A percentile compares a stretch with the other conserved stretches of the same genome.
These are phyloP conservation scores for Drosophila novamexicana DNA, from an alignment of 1,140 invertebrate genomes.

Conservation along the genomic window DNA sequence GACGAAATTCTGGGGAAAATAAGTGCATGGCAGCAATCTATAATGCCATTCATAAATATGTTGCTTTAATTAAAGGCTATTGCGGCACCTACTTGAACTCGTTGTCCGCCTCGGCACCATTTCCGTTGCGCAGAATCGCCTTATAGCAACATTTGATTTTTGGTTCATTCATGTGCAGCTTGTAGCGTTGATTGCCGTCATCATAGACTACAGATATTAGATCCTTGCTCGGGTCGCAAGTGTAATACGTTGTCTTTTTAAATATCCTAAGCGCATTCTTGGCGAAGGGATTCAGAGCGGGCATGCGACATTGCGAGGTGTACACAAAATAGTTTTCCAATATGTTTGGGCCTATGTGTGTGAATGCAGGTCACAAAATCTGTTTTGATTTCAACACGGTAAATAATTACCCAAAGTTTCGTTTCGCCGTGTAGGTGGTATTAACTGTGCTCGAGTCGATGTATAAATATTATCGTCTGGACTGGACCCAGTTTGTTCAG, in stretches of 20 bases:
- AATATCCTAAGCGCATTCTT: slow-evolving; percentile 87
- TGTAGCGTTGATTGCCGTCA: slow-evolving; percentile 27
- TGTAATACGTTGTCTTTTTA: slow-evolving; percentile 85
- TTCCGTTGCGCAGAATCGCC: slow-evolving; percentile 82
- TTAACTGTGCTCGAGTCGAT: not conserved
- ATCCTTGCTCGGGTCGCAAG: slow-evolving; percentile 85
- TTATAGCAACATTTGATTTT: slow-evolving; percentile 86
- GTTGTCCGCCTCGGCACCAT: slow-evolving; percentile 76
- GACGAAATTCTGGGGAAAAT: slow-evolving; percentile 57
- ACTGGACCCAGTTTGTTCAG: not conserved
- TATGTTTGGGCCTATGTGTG: slow-evolving; percentile 3
- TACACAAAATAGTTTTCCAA: slow-evolving; percentile 59
- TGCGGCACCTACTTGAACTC: slow-evolving; percentile 84
- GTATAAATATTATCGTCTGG: not conserved
- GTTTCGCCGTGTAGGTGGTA: not conserved
- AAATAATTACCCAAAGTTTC: slow-evolving; percentile 8
- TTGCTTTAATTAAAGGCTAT: not conserved
- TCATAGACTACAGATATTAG: slow-evolving; percentile 84
- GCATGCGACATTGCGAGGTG: slow-evolving; percentile 86
- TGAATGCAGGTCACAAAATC: not conserved
- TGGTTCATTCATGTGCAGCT: slow-evolving; percentile 63
- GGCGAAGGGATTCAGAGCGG: slow-evolving; percentile 88
- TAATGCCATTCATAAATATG: not conserved
- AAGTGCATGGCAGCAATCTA: slow-evolving; percentile 52
- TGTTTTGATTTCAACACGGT: no score